Evolutionary conservation across 2,888 invertebrate genomes (phyloP), one percentile per base, ranked within the genome.

Genomic region (Diaphora mendica): DNA sequence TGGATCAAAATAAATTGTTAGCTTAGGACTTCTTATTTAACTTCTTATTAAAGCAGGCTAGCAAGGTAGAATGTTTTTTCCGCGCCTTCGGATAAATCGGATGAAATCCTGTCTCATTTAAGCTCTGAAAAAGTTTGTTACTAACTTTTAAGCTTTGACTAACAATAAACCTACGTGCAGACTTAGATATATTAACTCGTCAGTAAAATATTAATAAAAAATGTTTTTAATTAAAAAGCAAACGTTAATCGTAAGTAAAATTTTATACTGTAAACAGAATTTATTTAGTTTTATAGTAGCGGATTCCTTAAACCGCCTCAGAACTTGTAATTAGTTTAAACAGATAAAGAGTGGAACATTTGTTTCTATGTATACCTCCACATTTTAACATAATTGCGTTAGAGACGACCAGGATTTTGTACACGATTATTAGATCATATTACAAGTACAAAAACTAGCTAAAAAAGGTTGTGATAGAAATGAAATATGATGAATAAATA

Each of bases 251-350:
- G 30, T 17, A 33, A 23, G 51, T 33, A 51, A 35, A 68, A 33
- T 15, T 35, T 51, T n/a, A 68, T 44, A 35, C 13, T 20, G 68
- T 33, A 68, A 68, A 68, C 59, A 13, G 8, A 66, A 71, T 72
- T 72, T n/a, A 48, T 64, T 64, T 79, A 82, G 75, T 76, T 82
- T 73, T 72, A 62, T 78, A 71, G 74, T 73, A 77, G 79, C 83
- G 79, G 84, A 84, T 82, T 85, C 87, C 85, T 86, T 68, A 76
- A 76, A 71, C 76, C 70, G 79, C 78, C 78, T 73, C 85, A 85
- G 79, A 82, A 87, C 80, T 88, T 84, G 84, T 89, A 89, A 89
- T 89, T 89, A 88, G 87, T 87, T 84, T 76, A 82, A 87, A 83
- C 78, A 84, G 85, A 86, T 85, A 86, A 86, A 85, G 82, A 85